Percentiles rank a stretch among this genome's conserved stretches.
Conservation (phyloP, 2,797 vertebrate genomes). For the Meriones psammophilus region DNA sequence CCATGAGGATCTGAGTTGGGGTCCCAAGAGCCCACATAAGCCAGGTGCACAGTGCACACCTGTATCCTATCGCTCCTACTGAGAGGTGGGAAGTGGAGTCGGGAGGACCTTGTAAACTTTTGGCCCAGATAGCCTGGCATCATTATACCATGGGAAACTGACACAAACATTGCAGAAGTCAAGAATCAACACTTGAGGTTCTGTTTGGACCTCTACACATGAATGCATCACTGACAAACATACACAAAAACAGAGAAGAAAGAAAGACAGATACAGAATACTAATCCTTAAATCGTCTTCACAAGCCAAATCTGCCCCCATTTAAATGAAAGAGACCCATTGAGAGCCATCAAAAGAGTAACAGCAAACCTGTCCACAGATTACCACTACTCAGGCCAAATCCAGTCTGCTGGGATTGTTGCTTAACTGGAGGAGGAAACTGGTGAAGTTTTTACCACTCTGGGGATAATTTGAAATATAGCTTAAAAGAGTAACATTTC, state of each 20-base stretch:
- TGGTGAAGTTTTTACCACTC: not conserved
- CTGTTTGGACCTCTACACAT: too few species aligned
- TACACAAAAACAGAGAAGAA: not conserved
- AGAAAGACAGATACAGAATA: not conserved
- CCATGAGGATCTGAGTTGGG: not conserved
- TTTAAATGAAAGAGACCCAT: not conserved
- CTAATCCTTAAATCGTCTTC: not conserved
- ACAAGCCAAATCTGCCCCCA: not conserved
- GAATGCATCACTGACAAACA: not conserved
- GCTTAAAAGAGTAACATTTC: not conserved
- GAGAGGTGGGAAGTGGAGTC: not conserved
- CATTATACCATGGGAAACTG: not conserved
- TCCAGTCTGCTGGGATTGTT: not conserved
- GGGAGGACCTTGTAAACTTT: not conserved
- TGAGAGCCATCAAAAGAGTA: too few species aligned
- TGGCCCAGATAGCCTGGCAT: not conserved
- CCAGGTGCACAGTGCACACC: not conserved
- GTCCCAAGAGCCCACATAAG: not conserved
- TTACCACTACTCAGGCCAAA: not conserved
- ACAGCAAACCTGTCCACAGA: not conserved
- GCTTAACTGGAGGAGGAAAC: not conserved
- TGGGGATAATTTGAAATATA: not conserved
- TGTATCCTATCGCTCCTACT: not conserved
- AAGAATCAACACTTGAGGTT: not conserved
- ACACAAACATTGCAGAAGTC: not conserved